Evolutionary conservation across 2,797 vertebrate species (phyloP).

Genomic region (Poeciliopsis infans): DNA sequence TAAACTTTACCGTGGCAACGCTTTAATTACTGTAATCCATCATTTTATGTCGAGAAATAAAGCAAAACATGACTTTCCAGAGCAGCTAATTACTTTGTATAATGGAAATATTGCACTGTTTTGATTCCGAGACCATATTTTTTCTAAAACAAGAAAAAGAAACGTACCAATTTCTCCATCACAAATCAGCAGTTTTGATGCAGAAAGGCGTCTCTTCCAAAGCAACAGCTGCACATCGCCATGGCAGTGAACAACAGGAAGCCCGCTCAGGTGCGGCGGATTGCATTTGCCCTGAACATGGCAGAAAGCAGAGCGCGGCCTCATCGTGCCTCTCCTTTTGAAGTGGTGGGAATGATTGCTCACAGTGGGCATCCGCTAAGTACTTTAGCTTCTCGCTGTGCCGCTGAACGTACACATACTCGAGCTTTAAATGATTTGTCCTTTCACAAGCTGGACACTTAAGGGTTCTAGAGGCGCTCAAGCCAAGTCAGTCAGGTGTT

Average conservation of each 20-base stretch:
- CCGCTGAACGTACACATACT: conserved; percentile 33
- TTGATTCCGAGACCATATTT: neutral
- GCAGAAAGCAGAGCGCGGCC: conserved; percentile 37
- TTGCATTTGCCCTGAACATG: conserved; percentile 49
- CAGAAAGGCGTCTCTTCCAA: conserved; percentile 12
- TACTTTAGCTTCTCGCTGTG: conserved; percentile 38
- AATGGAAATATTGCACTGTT: conserved; percentile 8
- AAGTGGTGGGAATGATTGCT: conserved; percentile 53
- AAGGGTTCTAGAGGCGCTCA: neutral
- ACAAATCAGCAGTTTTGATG: neutral
- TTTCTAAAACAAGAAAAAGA: neutral
- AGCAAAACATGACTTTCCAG: conserved; percentile 14
- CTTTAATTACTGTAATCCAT: conserved; percentile 43
- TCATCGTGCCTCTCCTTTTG: conserved; percentile 44
- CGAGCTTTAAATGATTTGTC: conserved; percentile 25
- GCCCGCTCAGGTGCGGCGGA: conserved; percentile 31
- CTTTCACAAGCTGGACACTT: conserved; percentile 5
- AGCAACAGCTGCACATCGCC: conserved; percentile 28
- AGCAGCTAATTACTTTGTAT: conserved; percentile 25
- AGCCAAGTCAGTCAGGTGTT: neutral
- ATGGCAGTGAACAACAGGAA: conserved; percentile 32
- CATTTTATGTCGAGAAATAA: conserved; percentile 2
- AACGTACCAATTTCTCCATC: neutral
- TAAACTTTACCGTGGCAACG: conserved; percentile 1
- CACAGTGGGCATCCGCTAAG: conserved; percentile 53